Evolutionary conservation across 2,888 invertebrate species (phyloP).

Genomic region (Chymomyza procnemis): DNA sequence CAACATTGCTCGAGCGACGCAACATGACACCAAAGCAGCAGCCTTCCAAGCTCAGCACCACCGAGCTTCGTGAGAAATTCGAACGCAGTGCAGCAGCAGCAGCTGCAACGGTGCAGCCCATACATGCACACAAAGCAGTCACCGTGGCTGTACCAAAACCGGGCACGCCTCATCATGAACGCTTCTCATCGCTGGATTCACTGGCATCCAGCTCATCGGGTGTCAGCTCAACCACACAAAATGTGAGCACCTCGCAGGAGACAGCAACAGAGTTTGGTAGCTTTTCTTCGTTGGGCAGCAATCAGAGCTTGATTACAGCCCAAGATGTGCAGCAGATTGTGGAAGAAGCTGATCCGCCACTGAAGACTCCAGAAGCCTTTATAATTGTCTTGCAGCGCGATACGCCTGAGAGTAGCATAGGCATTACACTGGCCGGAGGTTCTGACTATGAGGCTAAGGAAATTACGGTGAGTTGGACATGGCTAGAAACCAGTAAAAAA

Average conservation of each 20-base stretch:
- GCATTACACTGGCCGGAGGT: constrained; percentile 92
- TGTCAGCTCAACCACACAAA: constrained; percentile 77
- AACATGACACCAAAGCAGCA: constrained; percentile 18
- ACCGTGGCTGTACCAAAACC: constrained; percentile 36
- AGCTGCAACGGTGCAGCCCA: constrained; percentile 35
- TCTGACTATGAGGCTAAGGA: constrained; percentile 94
- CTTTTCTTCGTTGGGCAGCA: constrained; percentile 79
- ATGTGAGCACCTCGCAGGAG: constrained; percentile 77
- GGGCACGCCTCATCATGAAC: constrained; percentile 74
- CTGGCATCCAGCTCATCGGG: constrained; percentile 78
- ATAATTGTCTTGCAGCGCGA: constrained; percentile 85
- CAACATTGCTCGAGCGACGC: constrained; percentile 16
- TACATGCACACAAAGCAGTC: constrained; percentile 32
- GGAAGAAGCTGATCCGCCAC: constrained; percentile 84
- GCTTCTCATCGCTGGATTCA: constrained; percentile 78
- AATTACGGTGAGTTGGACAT: constrained; percentile 85
- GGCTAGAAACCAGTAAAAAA: background rate
- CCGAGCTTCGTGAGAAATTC: constrained; percentile 78
- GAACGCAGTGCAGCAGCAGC: constrained; percentile 66
- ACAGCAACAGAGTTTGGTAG: constrained; percentile 78
- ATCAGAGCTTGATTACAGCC: constrained; percentile 78
- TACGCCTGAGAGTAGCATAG: constrained; percentile 86
- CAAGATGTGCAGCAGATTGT: constrained; percentile 83
- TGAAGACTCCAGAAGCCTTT: constrained; percentile 82
- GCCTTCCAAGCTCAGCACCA: constrained; percentile 60